Base-by-base conservation (phyloP, 2,888 invertebrate genomes). In the Lycaena phlaeas region DNA sequence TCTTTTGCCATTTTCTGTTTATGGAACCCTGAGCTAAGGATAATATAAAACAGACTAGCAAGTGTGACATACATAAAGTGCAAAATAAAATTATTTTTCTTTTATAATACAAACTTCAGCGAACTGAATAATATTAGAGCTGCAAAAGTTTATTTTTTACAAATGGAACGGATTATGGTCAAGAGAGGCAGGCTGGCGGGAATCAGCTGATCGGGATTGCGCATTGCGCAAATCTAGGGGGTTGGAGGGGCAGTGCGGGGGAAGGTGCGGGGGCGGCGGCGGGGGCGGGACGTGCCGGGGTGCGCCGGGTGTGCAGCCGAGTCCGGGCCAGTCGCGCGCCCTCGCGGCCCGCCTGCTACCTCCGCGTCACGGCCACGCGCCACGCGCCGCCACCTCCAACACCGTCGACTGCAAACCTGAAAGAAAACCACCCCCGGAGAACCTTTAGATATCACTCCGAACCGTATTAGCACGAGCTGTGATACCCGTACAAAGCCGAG, bases 131-230 rank as follows among this genome's bases (percentile, higher is more conserved):
- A n/a, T n/a, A n/a, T n/a, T n/a, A n/a, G n/a, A n/a, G n/a, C n/a
- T n/a, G n/a, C n/a, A 22, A 22, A 22, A 2, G 22, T 22, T 22
- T n/a, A n/a, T n/a, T 5, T 7, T 15, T 12, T 36, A 41, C 25
- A 37, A 40, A 40, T 41, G 38, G 29, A 26, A 31, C 43, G 45
- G 36, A 48, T 57, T 52, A 52, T 52, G 50, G 54, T 55, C 57
- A 57, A 58, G 57, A 57, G 22, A 59, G 63, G 60, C 52, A 68
- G 73, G 69, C 76, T 76, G 81, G 76, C 78, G 81, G 79, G 81
- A 82, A 82, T 78, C 82, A 84, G 82, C 82, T 82, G 82, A 70
- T 82, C 63, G 65, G 69, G 75, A 63, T 79, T 81, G 84, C 82
- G 82, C 82, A 84, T 66, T 84, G 82, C 82, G 82, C 82, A 82